These are phyloP conservation scores for Callionymus lyra DNA, from an alignment of 2,113 vertebrate genomes.

Conservation along the genomic window DNA sequence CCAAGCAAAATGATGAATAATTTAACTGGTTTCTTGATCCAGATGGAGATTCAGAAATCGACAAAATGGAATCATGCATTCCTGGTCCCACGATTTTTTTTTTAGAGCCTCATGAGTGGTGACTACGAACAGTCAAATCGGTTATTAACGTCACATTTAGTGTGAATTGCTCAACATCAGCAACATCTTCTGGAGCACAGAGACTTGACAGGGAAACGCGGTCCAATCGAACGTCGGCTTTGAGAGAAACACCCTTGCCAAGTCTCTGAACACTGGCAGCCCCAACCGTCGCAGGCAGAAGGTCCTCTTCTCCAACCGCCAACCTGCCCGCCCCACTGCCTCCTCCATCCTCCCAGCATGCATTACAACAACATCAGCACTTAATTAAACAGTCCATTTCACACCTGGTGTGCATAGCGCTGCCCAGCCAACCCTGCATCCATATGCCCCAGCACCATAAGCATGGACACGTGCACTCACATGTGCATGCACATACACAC, in stretches of 20 bases:
- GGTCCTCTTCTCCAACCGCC: conserved; percentile 26
- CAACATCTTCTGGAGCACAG: conserved; percentile 9
- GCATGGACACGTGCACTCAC: conserved; percentile 37
- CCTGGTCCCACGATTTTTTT: too few species aligned
- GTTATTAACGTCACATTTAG: too few species aligned
- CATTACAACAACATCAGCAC: conserved; percentile 76
- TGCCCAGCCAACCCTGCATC: conserved; percentile 61
- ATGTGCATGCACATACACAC: conserved; percentile 8
- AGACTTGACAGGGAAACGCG: conserved; percentile 12
- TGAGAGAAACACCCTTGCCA: conserved; percentile 18
- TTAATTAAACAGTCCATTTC: conserved; percentile 79
- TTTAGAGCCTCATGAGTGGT: too few species aligned
- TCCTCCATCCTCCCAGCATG: conserved; percentile 47
- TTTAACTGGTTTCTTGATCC: too few species aligned
- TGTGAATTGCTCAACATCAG: too few species aligned
- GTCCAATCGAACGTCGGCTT: conserved; percentile 8
- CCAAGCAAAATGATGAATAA: too few species aligned
- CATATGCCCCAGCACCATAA: conserved; percentile 65
- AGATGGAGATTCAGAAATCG: too few species aligned
- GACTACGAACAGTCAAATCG: too few species aligned
- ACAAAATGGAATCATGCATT: too few species aligned
- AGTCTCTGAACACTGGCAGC: conserved; percentile 9
- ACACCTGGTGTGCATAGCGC: conserved; percentile 74
- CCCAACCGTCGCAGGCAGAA: conserved; percentile 26
- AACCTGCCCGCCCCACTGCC: conserved; percentile 15